A percentile compares a stretch with the other conserved stretches of the same genome.
These are phyloP conservation scores for Agrochola litura DNA, from an alignment of 2,888 invertebrate species.

Conservation along the genomic window DNA sequence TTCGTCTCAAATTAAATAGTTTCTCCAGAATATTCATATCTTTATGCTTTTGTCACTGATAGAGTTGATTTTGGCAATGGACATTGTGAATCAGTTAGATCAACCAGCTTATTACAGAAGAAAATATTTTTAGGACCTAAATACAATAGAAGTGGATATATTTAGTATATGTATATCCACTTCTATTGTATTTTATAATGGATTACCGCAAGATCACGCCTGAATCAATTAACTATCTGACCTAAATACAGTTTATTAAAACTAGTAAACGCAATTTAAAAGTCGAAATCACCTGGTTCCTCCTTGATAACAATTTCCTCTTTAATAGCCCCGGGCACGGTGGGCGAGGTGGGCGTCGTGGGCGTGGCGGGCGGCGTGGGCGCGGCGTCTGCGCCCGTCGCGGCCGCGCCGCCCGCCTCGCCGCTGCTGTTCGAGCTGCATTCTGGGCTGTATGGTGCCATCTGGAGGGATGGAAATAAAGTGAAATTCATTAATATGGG, in stretches of 20 bases:
- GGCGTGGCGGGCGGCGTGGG: slow-evolving; percentile 82
- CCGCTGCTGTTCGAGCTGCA: slow-evolving; percentile 91
- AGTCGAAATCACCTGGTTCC: slow-evolving; percentile 67
- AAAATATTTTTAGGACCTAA: too few relatives aligned
- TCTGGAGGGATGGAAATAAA: slow-evolving; percentile 71
- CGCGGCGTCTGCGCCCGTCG: slow-evolving; percentile 70
- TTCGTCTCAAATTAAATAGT: too few relatives aligned
- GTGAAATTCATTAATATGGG: neutral
- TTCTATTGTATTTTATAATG: too few relatives aligned
- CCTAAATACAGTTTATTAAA: too few relatives aligned
- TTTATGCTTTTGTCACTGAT: neutral
- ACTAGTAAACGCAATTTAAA: too few relatives aligned
- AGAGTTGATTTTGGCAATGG: neutral
- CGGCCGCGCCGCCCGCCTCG: slow-evolving; percentile 74
- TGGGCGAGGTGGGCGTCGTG: slow-evolving; percentile 76
- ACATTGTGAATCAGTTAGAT: neutral
- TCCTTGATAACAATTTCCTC: slow-evolving; percentile 77
- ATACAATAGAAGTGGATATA: too few relatives aligned
- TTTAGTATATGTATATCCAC: too few relatives aligned
- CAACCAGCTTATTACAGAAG: neutral
- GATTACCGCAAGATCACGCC: too few relatives aligned
- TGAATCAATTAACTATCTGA: too few relatives aligned
- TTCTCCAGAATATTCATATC: too few relatives aligned
- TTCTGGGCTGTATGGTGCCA: slow-evolving; percentile 91
- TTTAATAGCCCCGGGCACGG: slow-evolving; percentile 69